These are phyloP conservation scores for Sphaerophoria rueppellii DNA, from an alignment of 2,888 invertebrate species.

Conservation along the genomic window DNA sequence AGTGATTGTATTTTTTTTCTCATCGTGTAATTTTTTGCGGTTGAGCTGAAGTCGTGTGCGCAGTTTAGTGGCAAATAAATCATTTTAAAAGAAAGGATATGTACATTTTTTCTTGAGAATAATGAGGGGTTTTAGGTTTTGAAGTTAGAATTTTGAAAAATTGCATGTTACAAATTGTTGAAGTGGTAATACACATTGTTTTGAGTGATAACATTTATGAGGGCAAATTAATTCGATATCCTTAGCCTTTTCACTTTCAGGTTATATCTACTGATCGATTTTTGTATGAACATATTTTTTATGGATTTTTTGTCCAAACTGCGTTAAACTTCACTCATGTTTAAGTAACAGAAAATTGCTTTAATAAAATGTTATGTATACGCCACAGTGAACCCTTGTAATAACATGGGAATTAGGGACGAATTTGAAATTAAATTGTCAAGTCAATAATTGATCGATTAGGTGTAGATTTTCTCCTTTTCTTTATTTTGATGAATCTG, in stretches of 20 bases:
- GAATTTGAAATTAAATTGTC: too few species aligned
- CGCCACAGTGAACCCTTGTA: too few species aligned
- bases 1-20: conserved; percentile 51
- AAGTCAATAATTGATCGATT: too few species aligned
- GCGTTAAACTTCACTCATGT: too few species aligned
- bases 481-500: not conserved
- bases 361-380: too few species aligned
- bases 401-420: too few species aligned
- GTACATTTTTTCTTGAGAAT: conserved; percentile 10
- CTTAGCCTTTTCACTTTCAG: not conserved
- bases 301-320: too few species aligned
- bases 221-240: conserved; percentile 13
- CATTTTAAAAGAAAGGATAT: conserved; percentile 17
- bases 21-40: not conserved
- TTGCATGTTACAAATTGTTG: conserved; percentile 42
- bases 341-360: too few species aligned
- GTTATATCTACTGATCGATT: not conserved
- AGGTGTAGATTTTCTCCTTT: not conserved
- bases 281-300: too few species aligned
- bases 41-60: conserved; percentile 40
- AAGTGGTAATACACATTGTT: conserved; percentile 43
- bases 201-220: conserved; percentile 12
- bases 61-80: conserved; percentile 60
- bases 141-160: conserved; percentile 46
- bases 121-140: not conserved